Base-by-base conservation (phyloP, 2,797 vertebrate genomes). In the Molossus molossus region DNA sequence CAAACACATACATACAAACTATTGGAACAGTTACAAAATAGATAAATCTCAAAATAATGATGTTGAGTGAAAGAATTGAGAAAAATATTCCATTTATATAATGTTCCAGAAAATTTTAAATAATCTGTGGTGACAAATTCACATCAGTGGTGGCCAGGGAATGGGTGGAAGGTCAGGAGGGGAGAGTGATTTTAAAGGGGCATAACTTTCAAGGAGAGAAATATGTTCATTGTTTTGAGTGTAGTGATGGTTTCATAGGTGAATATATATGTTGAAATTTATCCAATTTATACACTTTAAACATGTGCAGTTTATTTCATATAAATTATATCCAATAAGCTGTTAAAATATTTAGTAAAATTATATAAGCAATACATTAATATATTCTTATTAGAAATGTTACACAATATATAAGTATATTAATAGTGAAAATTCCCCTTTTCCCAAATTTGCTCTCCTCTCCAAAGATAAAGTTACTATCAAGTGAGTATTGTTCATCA, bases 391-490 rank as follows among this genome's bases (percentile, higher is more conserved):
- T 55, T 60, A 45, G 70, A 86, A 45, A 82, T 60, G 11, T 87
- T 65, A 82, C 69, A 45, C 67, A 75, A 65, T 48, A 48, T 72
- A 5, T 60, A 84, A 69, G 33, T 70, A 33, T 29, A 76, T 60
- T 72, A 55, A 79, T 6, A 81, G 65, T 90, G 27, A 48, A 94
- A 91, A 88, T 65, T 73, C 15, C 20, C 18, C 57, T 94, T 77
- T 25, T 62, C 37, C 25, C 33, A 87, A 94, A 58, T 77, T 83
- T 9, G 25, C 4, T 53, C 70, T 77, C n/a, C 37, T 72, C 37
- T 50, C 15, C 77, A 94, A 83, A 87, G 29, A 29, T 77, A 62
- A 11, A 83, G 29, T n/a, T 87, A 64, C 29, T 29, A 65, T n/a
- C 55, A 57, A 57, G 18, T 48, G n/a, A 57, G 20, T 81, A 64